These are phyloP conservation scores for Typhlichthys eigenmanni DNA, from an alignment of 2,797 vertebrate species.

Conservation along the genomic window DNA sequence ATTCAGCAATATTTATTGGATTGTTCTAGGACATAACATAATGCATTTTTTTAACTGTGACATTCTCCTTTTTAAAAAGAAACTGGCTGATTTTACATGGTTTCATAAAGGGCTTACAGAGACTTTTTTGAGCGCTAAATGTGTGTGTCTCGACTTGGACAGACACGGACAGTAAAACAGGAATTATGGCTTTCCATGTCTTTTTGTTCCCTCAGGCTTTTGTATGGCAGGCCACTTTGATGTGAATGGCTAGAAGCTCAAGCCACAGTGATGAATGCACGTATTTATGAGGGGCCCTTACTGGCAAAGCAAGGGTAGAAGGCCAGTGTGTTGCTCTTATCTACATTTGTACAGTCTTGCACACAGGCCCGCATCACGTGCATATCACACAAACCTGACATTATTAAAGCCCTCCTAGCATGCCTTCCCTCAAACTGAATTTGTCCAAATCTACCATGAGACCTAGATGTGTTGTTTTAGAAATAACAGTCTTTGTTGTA, in stretches of 20 bases:
- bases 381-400: conserved; percentile 10
- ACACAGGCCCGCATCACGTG: background rate
- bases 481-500: no score
- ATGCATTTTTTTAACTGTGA: no score
- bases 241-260: conserved; percentile 49
- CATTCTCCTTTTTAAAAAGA: background rate
- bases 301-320: conserved; percentile 28
- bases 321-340: conserved; percentile 51
- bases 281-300: conserved; percentile 57
- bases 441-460: no score
- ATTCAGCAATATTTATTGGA: no score
- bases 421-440: background rate
- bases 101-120: background rate
- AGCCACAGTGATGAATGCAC: conserved; percentile 60
- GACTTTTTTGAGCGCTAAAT: conserved; percentile 23
- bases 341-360: conserved; percentile 50
- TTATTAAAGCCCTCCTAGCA: background rate
- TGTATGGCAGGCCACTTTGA: conserved; percentile 60
- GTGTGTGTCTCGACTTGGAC: conserved; percentile 11
- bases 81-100: background rate
- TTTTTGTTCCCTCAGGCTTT: conserved; percentile 58
- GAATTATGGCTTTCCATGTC: conserved; percentile 55
- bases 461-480: no score
- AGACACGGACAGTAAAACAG: conserved; percentile 31
- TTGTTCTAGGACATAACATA: no score